Conservation (phyloP, 2,113 vertebrate species). For the Neolamprologus kungweensis region DNA sequence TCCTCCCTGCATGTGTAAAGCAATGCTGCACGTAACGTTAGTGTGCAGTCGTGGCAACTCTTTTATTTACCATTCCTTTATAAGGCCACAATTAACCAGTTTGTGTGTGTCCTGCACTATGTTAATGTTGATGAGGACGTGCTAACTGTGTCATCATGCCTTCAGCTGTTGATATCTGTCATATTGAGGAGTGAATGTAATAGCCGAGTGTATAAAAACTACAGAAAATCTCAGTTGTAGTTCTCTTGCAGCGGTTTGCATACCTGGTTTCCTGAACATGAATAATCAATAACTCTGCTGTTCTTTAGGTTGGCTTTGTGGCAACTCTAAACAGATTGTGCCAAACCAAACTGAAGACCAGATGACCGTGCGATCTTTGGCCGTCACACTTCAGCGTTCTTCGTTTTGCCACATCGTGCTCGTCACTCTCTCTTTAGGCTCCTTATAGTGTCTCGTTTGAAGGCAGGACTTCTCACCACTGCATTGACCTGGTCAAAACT, state of each 20-base stretch:
- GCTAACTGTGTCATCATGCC: neutral
- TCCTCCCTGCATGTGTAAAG: neutral
- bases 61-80: neutral
- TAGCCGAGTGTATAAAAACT: neutral
- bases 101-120: conserved; percentile 1
- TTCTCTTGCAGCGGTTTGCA: neutral
- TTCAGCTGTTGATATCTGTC: neutral
- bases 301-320: neutral
- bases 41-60: neutral
- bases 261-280: neutral
- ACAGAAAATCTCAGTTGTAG: neutral
- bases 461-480: neutral
- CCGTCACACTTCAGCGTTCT: neutral
- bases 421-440: neutral
- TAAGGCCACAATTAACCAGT: neutral
- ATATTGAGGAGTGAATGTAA: neutral
- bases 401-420: neutral
- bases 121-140: neutral
- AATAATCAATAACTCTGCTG: neutral
- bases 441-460: neutral
- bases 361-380: neutral
- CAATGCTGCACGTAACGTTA: neutral
- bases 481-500: neutral
- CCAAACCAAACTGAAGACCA: neutral
- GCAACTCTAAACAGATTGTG: neutral